Percentiles rank a stretch among this genome's conserved stretches.
Evolutionary conservation across 2,888 invertebrate species (phyloP).

Genomic region (Dynastes grantii): DNA sequence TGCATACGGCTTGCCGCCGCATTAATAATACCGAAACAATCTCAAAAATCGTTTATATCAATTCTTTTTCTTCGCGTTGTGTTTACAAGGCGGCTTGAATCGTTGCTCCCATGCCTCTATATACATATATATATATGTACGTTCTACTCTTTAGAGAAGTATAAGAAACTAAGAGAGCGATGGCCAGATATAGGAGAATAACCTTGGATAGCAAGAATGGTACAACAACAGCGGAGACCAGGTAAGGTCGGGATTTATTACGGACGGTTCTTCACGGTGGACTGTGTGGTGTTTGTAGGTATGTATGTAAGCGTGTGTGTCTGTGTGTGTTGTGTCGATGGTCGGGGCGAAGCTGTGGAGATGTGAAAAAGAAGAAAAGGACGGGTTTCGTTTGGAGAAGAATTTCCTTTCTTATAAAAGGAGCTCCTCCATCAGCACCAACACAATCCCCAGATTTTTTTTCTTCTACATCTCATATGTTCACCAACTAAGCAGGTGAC

Average conservation of each 20-base stretch:
- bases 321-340: slow-evolving; percentile 5
- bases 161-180: slow-evolving; percentile 63
- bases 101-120: background rate
- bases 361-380: background rate
- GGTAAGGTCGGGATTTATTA: slow-evolving; percentile 67
- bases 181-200: slow-evolving; percentile 66
- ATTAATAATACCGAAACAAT: slow-evolving; percentile 57
- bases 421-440: slow-evolving; percentile 19
- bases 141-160: background rate
- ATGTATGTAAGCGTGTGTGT: slow-evolving; percentile 29
- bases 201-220: slow-evolving; percentile 67
- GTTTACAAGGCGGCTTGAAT: slow-evolving; percentile 56
- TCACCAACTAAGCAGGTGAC: too few species aligned
- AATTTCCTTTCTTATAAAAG: slow-evolving; percentile 32
- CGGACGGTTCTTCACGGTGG: slow-evolving; percentile 57
- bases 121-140: too few species aligned
- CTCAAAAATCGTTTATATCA: slow-evolving; percentile 51
- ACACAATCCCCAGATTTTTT: background rate
- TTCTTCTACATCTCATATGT: too few species aligned
- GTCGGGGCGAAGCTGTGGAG: too few species aligned
- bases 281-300: background rate
- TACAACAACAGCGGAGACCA: slow-evolving; percentile 60
- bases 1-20: background rate
- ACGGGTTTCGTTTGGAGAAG: slow-evolving; percentile 35
- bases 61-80: slow-evolving; percentile 54